Percentiles rank a stretch among this genome's conserved stretches.
Evolutionary conservation across 2,113 vertebrate genomes (phyloP).

Genomic region (Hepsetus odoe): DNA sequence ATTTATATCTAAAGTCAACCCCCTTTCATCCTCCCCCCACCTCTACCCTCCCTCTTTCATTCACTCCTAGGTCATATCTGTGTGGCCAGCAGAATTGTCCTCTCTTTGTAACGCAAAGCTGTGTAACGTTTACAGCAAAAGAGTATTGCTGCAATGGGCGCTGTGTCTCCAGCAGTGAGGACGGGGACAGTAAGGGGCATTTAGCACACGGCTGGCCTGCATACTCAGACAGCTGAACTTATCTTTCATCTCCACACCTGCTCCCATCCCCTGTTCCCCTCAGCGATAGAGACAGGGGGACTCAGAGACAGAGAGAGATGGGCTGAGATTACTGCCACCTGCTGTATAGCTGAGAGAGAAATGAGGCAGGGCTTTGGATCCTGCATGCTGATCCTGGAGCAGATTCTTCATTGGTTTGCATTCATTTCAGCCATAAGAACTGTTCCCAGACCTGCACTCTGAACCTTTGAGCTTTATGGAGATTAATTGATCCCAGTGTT

Average conservation of each 20-base stretch:
- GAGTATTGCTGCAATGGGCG: constrained; percentile 6
- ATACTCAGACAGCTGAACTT: constrained; percentile 55
- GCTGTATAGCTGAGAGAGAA: constrained; percentile 48
- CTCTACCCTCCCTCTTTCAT: not conserved
- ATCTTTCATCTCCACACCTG: constrained; percentile 62
- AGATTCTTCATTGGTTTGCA: not conserved
- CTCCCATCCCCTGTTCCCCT: constrained; percentile 42
- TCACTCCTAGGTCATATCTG: constrained; percentile 29
- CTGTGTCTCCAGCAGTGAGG: not conserved
- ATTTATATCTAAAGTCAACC: constrained; percentile 63
- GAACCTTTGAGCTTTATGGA: not conserved
- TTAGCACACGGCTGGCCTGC: constrained; percentile 27
- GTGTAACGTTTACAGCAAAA: constrained; percentile 33
- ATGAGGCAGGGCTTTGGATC: not conserved
- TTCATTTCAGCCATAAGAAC: not conserved
- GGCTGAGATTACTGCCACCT: constrained; percentile 49
- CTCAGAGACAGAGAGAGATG: not conserved
- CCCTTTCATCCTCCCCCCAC: not conserved
- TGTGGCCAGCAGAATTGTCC: not conserved
- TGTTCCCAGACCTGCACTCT: not conserved
- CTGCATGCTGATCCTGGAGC: constrained; percentile 6
- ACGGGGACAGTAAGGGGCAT: constrained; percentile 21
- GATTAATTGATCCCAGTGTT: not conserved
- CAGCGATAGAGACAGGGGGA: constrained; percentile 10
- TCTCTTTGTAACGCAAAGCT: constrained; percentile 21